Evolutionary conservation across 2,888 invertebrate genomes (phyloP).

Genomic region (Microplitis manilae): DNA sequence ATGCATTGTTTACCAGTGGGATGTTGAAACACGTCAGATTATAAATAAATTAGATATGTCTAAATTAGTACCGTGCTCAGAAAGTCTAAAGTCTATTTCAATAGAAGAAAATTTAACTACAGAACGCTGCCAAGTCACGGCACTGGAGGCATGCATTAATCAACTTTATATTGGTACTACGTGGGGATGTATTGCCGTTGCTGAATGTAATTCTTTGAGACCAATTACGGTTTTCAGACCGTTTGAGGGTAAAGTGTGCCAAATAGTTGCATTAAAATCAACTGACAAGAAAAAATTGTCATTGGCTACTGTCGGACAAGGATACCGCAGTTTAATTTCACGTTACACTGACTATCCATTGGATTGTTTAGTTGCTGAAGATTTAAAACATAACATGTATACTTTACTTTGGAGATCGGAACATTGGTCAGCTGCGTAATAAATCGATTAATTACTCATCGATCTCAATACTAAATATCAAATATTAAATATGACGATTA

Average conservation of each 20-base stretch:
- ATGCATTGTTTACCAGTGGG: conserved; percentile 92
- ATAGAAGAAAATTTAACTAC: conserved; percentile 89
- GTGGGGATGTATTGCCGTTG: conserved; percentile 94
- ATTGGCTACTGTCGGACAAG: conserved; percentile 87
- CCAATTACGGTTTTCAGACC: conserved; percentile 95
- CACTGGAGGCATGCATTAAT: conserved; percentile 68
- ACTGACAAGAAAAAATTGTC: conserved; percentile 71
- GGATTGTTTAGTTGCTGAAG: conserved; percentile 68
- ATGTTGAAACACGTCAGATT: conserved; percentile 78
- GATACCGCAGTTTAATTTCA: conserved; percentile 84
- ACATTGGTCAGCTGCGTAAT: conserved; percentile 76
- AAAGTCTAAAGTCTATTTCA: conserved; percentile 91
- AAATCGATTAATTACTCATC: neutral
- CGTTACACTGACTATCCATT: conserved; percentile 76
- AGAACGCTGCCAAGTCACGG: conserved; percentile 81
- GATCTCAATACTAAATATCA: neutral
- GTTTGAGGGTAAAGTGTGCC: conserved; percentile 85
- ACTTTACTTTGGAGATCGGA: conserved; percentile 83
- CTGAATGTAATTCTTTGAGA: conserved; percentile 84
- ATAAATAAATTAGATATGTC: conserved; percentile 90
- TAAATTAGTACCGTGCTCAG: conserved; percentile 92
- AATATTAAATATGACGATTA: neutral
- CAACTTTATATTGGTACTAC: conserved; percentile 93
- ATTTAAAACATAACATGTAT: conserved; percentile 74
- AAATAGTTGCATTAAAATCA: conserved; percentile 68